Base-by-base conservation (phyloP, 1,140 invertebrate species). In the Latrodectus geometricus region DNA sequence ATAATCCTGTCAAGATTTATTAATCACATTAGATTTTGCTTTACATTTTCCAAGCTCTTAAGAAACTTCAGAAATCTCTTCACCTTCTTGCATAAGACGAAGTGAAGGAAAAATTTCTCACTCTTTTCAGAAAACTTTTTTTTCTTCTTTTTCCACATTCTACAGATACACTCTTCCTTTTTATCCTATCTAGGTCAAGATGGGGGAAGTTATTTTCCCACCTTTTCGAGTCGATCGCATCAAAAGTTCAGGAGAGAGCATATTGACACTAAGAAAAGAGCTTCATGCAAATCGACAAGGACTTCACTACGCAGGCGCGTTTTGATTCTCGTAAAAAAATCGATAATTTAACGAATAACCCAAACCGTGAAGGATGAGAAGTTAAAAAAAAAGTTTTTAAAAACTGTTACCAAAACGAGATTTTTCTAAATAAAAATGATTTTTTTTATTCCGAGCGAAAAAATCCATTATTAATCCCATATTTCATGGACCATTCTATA, bases 161-260 rank as follows among this genome's bases (percentile, higher is more conserved):
- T 23, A 68, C 15, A 52, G n/a, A 79, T 52, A 54, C 11, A 69
- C 9, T 21, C 35, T 35, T 35, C 17, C 65, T 49, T 52, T 68
- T 79, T 21, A n/a, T 21, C 12, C 12, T 79, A 79, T 79, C 77
- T 79, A 68, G 77, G 77, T 79, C 77, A 79, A 61, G 54, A 61
- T 61, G 61, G 48, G 23, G 48, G 48, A 35, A 79, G 35, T 79
- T 68, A 50, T 79, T 79, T 79, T 74, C 15, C 61, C 35, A 68
- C 65, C 61, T 79, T 79, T 68, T 52, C 8, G n/a, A 69, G 54
- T 9, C 61, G n/a, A 61, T 54, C 52, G 48, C 48, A 48, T 52
- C 61, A 68, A 50, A 79, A 52, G 35, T 79, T 68, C 12, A 61
- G 9, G 15, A 1, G n/a, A n/a, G 68, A 68, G 54, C n/a, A 79